Conservation (phyloP, 2,797 vertebrate species). For the Gobio occitaniae region DNA sequence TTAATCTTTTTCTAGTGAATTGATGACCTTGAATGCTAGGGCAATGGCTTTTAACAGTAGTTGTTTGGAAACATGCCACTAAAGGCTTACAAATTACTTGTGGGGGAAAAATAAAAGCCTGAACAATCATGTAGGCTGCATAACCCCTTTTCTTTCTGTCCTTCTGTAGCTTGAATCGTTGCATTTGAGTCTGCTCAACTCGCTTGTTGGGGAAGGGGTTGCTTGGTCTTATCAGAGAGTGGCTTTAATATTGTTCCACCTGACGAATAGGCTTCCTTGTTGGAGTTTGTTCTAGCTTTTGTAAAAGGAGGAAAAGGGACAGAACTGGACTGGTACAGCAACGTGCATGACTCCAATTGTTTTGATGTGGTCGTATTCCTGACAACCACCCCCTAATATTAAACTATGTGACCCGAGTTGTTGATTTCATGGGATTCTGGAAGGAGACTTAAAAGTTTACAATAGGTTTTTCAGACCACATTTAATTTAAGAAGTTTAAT, state of each 20-base stretch:
- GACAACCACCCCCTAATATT: constrained; percentile 16
- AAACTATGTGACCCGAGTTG: neutral
- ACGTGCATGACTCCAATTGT: constrained; percentile 8
- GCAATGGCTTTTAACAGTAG: constrained; percentile 55
- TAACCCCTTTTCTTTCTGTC: constrained; percentile 34
- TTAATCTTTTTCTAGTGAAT: constrained; percentile 69
- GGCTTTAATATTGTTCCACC: constrained; percentile 15
- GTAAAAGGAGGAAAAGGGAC: constrained; percentile 41
- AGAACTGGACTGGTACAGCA: neutral
- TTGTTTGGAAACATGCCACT: constrained; percentile 47
- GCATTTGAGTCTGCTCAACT: constrained; percentile 31
- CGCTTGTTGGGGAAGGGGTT: constrained; percentile 1
- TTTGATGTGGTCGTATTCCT: constrained; percentile 17
- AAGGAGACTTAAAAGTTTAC: constrained; percentile 27
- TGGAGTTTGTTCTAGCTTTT: constrained; percentile 40
- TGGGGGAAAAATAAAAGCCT: constrained; percentile 17
- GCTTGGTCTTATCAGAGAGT: constrained; percentile 19
- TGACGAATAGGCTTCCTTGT: constrained; percentile 11
- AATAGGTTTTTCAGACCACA: constrained; percentile 34
- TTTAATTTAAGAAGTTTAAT: constrained; percentile 31
- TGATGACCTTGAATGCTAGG: constrained; percentile 62
- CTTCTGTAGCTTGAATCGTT: constrained; percentile 41
- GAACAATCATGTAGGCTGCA: constrained; percentile 52
- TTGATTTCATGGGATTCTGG: constrained; percentile 8
- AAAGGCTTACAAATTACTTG: constrained; percentile 51